Evolutionary conservation across 1,140 invertebrate species (phyloP), one percentile per base, ranked within the genome.

Genomic region (Agrilus planipennis): DNA sequence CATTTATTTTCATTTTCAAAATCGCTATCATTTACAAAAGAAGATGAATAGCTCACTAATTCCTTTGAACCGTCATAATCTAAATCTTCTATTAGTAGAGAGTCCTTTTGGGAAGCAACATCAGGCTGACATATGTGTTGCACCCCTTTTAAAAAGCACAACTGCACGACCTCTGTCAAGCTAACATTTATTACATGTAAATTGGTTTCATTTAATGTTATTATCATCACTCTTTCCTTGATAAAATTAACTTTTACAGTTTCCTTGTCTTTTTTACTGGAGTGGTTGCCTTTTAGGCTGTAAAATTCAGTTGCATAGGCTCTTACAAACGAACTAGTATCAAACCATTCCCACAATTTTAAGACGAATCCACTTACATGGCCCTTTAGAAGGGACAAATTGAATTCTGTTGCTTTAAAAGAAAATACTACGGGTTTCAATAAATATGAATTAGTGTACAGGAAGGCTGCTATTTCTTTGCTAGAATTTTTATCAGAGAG

Each of bases 321-420:
- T 9, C 39, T 4, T 10, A 38, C 29, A 7, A 10, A 14, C n/a
- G 12, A 15, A 18, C 19, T 38, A 15, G 23, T 32, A 27, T 53
- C 53, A 19, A 69, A 70, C 79, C 79, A 85, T 49, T 81, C 73
- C 82, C 82, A 85, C 57, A 83, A 79, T 65, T 87, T 85, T 29
- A 87, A 61, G 16, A 81, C 74, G 63, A 84, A 85, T 1, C 81
- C 81, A 18, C 71, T 67, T 28, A 79, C 71, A 25, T 71, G 70
- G 2, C 68, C 64, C 44, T 73, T 74, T 3, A 58, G 46, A 46
- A 53, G 46, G 52, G 50, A 28, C 29, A 67, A 34, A 42, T 67
- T 52, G 3, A 34, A 25, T 40, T 50, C 39, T 14, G 48, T 45
- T 7, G 46, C 35, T 16, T 46, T 41, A 31, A 60, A 55, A 23